Base-by-base conservation (phyloP, 2,888 invertebrate genomes). In the Steinernema hermaphroditum region DNA sequence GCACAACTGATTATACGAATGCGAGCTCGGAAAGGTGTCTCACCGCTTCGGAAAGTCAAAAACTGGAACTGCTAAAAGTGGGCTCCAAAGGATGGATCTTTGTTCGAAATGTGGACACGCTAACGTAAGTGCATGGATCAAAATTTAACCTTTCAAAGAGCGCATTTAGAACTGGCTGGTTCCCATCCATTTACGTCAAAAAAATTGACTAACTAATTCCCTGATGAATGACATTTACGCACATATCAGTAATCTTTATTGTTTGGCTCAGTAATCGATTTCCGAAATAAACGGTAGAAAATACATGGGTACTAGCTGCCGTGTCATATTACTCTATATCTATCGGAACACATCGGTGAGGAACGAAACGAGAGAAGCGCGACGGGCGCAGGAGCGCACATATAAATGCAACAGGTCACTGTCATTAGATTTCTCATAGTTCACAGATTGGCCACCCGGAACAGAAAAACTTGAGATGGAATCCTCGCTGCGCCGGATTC, bases 41-140 rank as follows among this genome's bases (percentile, higher is more conserved):
- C 2, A 16, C 62, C 16, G 62, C 62, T 16, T 12, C 16, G 14
- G n/a, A 2, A 29, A 32, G 62, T 14, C 62, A 62, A 16, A 29
- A 32, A 9, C 8, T 32, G 9, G 62, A 62, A 62, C 34, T 62
- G 29, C 14, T 62, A 2, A 62, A 62, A 16, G 62, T 62, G 32
- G 62, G 62, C 9, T n/a, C 62, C 1, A 62, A 62, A 16, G 62
- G 62, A 29, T 62, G 62, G 62, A 62, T 62, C 62, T 62, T 62
- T n/a, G 32, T 62, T 19, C 62, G 62, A 34, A 62, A 62, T n/a
- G 29, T 32, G 27, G 62, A 62, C 16, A 62, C 62, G 12, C 19
- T 62, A 12, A 4, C 29, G 62, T 62, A 62, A 34, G 29, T 1
- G 2, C 19, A 19, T 22, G 24, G 6, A 1, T 6, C 22, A 50